Evolutionary conservation across 2,888 invertebrate species (phyloP).

Genomic region (Napeogenes inachia): DNA sequence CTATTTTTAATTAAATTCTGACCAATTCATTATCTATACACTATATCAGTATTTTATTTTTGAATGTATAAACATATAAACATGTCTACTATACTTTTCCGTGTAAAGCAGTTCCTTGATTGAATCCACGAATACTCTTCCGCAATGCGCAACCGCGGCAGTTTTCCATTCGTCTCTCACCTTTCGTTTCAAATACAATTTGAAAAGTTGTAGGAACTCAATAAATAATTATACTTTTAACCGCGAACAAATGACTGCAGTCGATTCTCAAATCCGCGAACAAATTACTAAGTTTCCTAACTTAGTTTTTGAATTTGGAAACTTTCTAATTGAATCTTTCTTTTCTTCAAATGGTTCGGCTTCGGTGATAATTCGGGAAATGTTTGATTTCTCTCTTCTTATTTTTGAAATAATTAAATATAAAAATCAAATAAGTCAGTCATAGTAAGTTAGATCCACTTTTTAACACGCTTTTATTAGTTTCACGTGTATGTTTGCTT

Average conservation of each 20-base stretch:
- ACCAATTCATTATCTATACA: too few species aligned
- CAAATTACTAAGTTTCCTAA: conserved; percentile 36
- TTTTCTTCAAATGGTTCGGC: conserved; percentile 21
- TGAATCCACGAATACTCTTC: not conserved
- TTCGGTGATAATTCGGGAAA: conserved; percentile 2
- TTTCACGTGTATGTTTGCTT: too few species aligned
- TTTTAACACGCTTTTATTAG: too few species aligned
- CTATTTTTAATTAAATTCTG: too few species aligned
- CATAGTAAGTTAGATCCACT: too few species aligned
- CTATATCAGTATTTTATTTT: too few species aligned
- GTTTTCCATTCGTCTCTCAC: not conserved
- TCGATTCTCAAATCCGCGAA: conserved; percentile 36
- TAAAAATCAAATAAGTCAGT: not conserved
- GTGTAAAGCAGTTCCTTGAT: too few species aligned
- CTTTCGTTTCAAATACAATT: conserved; percentile 8
- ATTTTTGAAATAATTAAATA: not conserved
- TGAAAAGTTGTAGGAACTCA: conserved; percentile 18
- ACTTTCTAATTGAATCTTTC: conserved; percentile 41
- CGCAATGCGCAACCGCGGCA: not conserved
- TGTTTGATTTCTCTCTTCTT: not conserved
- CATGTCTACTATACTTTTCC: too few species aligned
- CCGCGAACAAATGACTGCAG: conserved; percentile 29
- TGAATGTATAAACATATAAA: too few species aligned
- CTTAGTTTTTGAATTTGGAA: conserved; percentile 35
- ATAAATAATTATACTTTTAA: conserved; percentile 30